phyloP scores from a whole-genome alignment of 2,888 invertebrate species.

The Apocheima hispidaria region DNA sequence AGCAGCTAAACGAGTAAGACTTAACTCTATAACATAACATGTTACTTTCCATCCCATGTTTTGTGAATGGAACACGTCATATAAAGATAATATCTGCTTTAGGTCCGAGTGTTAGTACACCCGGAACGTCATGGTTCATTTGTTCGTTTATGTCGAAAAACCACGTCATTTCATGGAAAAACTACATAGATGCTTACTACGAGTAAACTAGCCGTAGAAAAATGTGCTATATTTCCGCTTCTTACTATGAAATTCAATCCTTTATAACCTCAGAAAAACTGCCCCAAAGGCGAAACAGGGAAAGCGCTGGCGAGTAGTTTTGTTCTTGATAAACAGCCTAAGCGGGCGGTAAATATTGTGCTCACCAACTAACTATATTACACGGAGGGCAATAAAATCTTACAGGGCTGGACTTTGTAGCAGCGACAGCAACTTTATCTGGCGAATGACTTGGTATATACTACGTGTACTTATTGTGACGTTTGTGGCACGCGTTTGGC shows the following conservation, averaged over 20 bases:
- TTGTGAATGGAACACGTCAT: too few relatives aligned
- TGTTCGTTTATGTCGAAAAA: too few relatives aligned
- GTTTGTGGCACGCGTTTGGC: too few relatives aligned
- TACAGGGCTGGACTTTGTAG: conserved; percentile 29
- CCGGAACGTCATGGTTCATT: too few relatives aligned
- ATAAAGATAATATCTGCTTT: too few relatives aligned
- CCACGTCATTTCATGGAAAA: background rate
- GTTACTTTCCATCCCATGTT: too few relatives aligned
- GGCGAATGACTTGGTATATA: background rate
- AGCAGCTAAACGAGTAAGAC: too few relatives aligned
- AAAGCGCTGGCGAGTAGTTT: conserved; percentile 38
- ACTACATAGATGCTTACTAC: background rate
- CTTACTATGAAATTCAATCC: conserved; percentile 36
- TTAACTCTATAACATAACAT: too few relatives aligned
- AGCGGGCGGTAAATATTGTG: conserved; percentile 39
- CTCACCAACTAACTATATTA: conserved; percentile 31
- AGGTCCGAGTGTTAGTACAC: too few relatives aligned
- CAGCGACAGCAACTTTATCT: conserved; percentile 3
- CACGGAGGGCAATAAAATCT: conserved; percentile 27
- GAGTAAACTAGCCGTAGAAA: background rate
- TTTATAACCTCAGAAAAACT: conserved; percentile 36
- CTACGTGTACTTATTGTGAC: background rate
- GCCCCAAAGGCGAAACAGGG: conserved; percentile 34
- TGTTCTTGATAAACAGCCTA: conserved; percentile 39
- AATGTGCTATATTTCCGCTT: conserved; percentile 3